Percentiles rank a stretch among this genome's conserved stretches.
Evolutionary conservation across 37 sponge, comb jelly and placozoan species (phyloP).

Genomic region (Oscarella lobularis): DNA sequence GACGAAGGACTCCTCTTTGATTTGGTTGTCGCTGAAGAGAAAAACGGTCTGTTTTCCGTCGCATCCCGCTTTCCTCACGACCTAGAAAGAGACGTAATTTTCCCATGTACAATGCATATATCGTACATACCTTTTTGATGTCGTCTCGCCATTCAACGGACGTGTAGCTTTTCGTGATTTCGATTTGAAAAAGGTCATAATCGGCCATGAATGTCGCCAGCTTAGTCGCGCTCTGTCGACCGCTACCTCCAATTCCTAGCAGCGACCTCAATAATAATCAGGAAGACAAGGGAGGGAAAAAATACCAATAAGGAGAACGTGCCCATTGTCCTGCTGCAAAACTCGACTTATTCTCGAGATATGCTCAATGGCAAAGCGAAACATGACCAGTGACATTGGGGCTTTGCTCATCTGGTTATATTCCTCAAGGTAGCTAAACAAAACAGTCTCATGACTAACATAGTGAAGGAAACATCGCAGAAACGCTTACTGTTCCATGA

Average conservation of each 20-base stretch:
- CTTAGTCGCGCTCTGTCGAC: conserved; percentile 88
- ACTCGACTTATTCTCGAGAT: conserved; percentile 88
- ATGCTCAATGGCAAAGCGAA: conserved; percentile 92
- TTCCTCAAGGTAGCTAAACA: conserved; percentile 87
- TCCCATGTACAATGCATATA: too few species aligned
- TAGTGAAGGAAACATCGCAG: too few species aligned
- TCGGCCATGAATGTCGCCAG: conserved; percentile 93
- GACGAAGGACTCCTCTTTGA: conserved; percentile 95
- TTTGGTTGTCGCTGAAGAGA: conserved; percentile 95
- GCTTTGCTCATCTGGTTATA: conserved; percentile 98
- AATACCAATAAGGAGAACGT: conserved; percentile 69
- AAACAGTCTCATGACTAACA: too few species aligned
- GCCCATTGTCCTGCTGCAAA: conserved; percentile 91
- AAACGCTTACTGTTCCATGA: conserved; percentile 62
- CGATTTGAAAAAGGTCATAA: conserved; percentile 92
- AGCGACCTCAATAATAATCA: background rate
- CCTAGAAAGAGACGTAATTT: too few species aligned
- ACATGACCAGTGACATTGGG: conserved; percentile 95
- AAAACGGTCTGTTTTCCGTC: conserved; percentile 81
- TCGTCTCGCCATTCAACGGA: conserved; percentile 91
- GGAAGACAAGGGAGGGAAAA: background rate
- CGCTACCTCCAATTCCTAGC: conserved; percentile 85
- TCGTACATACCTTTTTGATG: conserved; percentile 42
- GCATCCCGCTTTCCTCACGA: conserved; percentile 80
- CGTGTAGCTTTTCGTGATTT: conserved; percentile 88